Evolutionary conservation across 2,113 vertebrate genomes (phyloP).

Genomic region (Astur gentilis): DNA sequence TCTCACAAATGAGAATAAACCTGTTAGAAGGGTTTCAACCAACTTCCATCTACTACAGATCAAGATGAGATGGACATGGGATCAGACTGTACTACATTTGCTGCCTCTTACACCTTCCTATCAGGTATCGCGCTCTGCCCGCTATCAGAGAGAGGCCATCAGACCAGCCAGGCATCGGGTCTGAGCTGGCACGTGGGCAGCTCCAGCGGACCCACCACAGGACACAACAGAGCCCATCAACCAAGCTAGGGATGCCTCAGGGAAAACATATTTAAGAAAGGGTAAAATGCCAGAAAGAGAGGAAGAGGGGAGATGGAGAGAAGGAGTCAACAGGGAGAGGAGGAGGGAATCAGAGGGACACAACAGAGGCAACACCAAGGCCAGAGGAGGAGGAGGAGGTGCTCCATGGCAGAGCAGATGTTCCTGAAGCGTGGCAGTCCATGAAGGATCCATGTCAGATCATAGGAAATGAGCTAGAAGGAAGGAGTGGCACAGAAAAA

Average conservation of each 20-base stretch:
- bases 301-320: not conserved
- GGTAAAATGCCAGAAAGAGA: not conserved
- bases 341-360: not conserved
- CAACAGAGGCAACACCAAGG: not conserved
- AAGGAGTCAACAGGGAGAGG: not conserved
- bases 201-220: not conserved
- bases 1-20: not conserved
- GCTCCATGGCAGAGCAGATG: not conserved
- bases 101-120: not conserved
- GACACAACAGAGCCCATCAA: not conserved
- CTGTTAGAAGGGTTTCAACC: not conserved
- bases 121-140: not conserved
- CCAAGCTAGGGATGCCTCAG: not conserved
- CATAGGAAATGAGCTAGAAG: not conserved
- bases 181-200: not conserved
- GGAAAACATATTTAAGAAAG: not conserved
- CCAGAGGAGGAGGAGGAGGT: not conserved
- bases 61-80: not conserved
- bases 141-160: not conserved
- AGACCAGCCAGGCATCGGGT: not conserved
- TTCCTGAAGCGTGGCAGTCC: not conserved
- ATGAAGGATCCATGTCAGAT: accelerated
- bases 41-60: not conserved
- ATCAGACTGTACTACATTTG: not conserved
- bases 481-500: not conserved